A percentile compares a stretch with the other conserved stretches of the same genome.
Evolutionary conservation across 1,140 invertebrate genomes (phyloP).

Genomic region (Nebria ingens): DNA sequence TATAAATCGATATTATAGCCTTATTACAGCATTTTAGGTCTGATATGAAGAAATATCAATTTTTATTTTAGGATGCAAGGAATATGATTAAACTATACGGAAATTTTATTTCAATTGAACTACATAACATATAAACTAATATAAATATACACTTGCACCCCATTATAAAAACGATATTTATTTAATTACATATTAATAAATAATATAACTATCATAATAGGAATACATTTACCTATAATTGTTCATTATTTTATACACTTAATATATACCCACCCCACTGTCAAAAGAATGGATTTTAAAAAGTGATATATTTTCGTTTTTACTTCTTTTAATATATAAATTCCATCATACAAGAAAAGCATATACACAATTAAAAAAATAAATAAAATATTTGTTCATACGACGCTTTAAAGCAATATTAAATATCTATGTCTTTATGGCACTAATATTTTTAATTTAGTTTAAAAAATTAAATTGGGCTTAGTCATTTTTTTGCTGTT

Average conservation of each 20-base stretch:
- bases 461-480: no score
- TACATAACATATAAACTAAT: neutral
- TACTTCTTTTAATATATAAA: no score
- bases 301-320: no score
- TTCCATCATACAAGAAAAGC: no score
- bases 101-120: neutral
- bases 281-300: no score
- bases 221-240: neutral
- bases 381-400: slow-evolving; percentile 6
- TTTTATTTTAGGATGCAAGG: neutral
- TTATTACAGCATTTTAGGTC: neutral
- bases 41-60: slow-evolving; percentile 1
- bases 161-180: neutral
- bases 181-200: neutral
- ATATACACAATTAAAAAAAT: slow-evolving; percentile 1
- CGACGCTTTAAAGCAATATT: neutral
- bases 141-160: neutral
- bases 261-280: neutral
- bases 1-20: neutral
- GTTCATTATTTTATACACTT: neutral
- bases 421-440: neutral
- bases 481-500: no score
- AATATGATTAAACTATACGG: neutral
- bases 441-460: neutral
- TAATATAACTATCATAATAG: slow-evolving; percentile 7